A percentile compares a stretch with the other conserved stretches of the same genome.
phyloP scores from a whole-genome alignment of 2,797 vertebrate genomes.

The Bradypodion pumilum region DNA sequence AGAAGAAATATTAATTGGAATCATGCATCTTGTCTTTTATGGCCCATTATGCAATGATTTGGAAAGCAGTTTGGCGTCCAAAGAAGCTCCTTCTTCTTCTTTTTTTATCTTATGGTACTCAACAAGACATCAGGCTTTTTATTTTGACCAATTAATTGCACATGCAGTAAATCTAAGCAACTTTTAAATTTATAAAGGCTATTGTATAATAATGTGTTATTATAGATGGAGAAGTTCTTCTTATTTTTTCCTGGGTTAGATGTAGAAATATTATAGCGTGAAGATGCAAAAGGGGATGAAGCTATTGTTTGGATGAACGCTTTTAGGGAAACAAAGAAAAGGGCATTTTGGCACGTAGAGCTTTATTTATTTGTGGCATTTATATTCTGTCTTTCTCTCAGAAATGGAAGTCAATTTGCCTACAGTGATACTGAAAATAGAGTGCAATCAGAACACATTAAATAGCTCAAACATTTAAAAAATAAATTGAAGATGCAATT shows the following conservation, averaged over 20 bases:
- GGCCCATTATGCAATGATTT: slow-evolving; percentile 9
- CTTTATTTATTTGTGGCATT: too few relatives aligned
- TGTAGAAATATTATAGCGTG: background rate
- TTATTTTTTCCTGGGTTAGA: too few relatives aligned
- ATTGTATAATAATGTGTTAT: background rate
- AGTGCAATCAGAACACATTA: too few relatives aligned
- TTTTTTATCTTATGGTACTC: slow-evolving; percentile 14
- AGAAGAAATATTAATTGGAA: slow-evolving; percentile 23
- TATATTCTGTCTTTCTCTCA: too few relatives aligned
- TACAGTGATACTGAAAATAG: too few relatives aligned
- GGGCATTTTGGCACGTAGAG: background rate
- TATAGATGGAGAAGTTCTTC: background rate
- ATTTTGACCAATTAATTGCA: slow-evolving; percentile 6
- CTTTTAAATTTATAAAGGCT: background rate
- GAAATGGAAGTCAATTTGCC: too few relatives aligned
- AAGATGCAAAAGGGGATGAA: background rate
- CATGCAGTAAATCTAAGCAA: background rate
- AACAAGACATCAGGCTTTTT: background rate
- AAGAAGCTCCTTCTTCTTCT: background rate
- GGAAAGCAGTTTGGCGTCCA: slow-evolving; percentile 19
- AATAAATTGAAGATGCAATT: too few relatives aligned
- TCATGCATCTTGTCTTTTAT: slow-evolving; percentile 8
- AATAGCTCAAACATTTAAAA: too few relatives aligned
- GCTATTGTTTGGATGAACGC: too few relatives aligned
- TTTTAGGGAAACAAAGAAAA: background rate